Evolutionary conservation across 2,797 vertebrate species (phyloP).

Genomic region (Megalops cyprinoides): DNA sequence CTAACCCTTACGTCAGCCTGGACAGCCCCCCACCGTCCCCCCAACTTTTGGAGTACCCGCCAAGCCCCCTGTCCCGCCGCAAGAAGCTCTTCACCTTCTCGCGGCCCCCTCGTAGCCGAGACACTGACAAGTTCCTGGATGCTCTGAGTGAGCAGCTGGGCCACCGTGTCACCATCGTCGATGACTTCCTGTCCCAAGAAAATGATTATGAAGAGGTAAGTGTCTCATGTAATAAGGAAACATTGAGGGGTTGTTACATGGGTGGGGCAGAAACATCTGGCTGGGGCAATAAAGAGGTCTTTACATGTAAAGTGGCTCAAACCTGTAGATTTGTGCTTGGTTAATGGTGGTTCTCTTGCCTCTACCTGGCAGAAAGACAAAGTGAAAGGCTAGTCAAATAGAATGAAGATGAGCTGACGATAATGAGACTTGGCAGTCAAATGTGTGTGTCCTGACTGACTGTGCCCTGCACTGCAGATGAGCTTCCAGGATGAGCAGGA

Average conservation of each 20-base stretch:
- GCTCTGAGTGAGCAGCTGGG: constrained; percentile 94
- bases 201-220: constrained; percentile 98
- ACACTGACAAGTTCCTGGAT: constrained; percentile 94
- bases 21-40: constrained; percentile 88
- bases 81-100: constrained; percentile 96
- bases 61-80: constrained; percentile 77
- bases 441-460: background rate
- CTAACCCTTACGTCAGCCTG: constrained; percentile 94
- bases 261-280: background rate
- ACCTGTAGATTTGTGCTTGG: no score
- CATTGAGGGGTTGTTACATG: background rate
- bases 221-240: background rate
- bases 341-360: no score
- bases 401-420: background rate
- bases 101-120: constrained; percentile 83
- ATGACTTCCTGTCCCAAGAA: constrained; percentile 88
- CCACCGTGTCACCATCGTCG: constrained; percentile 84
- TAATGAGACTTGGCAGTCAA: background rate
- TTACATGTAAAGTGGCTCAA: no score
- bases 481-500: constrained; percentile 94
- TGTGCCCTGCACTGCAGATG: constrained; percentile 76
- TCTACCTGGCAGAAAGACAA: no score
- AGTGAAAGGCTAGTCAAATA: background rate
- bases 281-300: no score
- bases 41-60: constrained; percentile 65